Percentiles rank a stretch among this genome's conserved stretches.
Evolutionary conservation across 1,140 invertebrate genomes (phyloP).

Genomic region (Ladona fulva): DNA sequence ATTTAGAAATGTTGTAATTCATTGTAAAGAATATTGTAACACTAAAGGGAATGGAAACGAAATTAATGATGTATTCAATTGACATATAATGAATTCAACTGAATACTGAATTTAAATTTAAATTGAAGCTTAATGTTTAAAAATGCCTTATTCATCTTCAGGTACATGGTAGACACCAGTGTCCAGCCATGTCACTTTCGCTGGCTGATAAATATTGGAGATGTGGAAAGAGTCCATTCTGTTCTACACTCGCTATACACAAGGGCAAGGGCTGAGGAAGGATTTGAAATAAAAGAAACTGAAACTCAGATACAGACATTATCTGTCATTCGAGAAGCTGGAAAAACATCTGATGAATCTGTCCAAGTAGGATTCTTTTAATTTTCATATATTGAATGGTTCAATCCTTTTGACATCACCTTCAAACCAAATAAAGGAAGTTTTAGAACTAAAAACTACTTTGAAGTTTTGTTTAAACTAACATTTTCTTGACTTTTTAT

Average conservation of each 20-base stretch:
- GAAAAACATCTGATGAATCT: conserved; percentile 5
- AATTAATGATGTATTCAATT: not conserved
- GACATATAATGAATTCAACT: not conserved
- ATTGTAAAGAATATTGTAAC: too few relatives aligned
- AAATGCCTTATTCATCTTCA: conserved; percentile 17
- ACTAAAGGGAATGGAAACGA: too few relatives aligned
- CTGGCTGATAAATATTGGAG: conserved; percentile 36
- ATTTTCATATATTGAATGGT: too few relatives aligned
- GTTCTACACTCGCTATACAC: conserved; percentile 43
- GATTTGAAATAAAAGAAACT: conserved; percentile 26
- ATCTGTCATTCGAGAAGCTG: conserved; percentile 20
- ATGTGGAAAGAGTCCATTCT: conserved; percentile 46
- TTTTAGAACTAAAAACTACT: too few relatives aligned
- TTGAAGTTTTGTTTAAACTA: too few relatives aligned
- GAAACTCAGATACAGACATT: conserved; percentile 27
- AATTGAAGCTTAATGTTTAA: not conserved
- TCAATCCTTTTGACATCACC: too few relatives aligned
- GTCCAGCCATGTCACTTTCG: conserved; percentile 37
- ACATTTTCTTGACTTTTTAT: too few relatives aligned
- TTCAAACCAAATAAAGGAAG: too few relatives aligned
- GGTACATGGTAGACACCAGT: conserved; percentile 38
- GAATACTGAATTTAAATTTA: not conserved
- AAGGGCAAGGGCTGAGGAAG: conserved; percentile 34
- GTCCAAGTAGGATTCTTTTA: not conserved
- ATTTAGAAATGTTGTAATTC: too few relatives aligned